Conservation (phyloP, 2,797 vertebrate species). For the Aphelocoma californica region DNA sequence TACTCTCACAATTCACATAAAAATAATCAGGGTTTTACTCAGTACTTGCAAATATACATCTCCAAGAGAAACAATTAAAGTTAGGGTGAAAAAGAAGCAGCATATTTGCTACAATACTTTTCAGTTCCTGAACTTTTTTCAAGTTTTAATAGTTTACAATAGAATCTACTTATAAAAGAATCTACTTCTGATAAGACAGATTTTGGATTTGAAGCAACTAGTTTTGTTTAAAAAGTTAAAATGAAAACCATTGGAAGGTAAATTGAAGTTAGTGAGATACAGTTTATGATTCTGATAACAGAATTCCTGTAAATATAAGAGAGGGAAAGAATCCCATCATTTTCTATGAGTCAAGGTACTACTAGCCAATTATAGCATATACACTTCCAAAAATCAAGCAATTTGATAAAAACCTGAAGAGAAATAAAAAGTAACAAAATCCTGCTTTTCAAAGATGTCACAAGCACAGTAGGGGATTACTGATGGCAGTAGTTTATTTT, state of each 20-base stretch:
- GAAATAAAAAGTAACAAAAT: not conserved
- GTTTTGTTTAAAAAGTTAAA: not conserved
- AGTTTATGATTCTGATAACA: not conserved
- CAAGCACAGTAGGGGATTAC: not conserved
- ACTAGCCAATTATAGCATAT: not conserved
- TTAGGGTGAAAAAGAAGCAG: not conserved
- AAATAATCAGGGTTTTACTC: not conserved
- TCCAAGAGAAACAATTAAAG: not conserved
- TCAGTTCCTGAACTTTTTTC: not conserved
- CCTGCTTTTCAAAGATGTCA: not conserved
- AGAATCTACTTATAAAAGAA: not conserved
- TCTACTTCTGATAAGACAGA: not conserved
- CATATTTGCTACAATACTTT: not conserved
- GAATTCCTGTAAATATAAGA: not conserved
- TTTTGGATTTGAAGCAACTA: not conserved
- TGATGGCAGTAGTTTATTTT: not conserved
- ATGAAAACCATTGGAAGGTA: not conserved
- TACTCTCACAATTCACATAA: not conserved
- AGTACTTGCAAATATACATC: not conserved
- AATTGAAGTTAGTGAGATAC: not conserved
- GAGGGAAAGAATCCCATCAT: fast-evolving
- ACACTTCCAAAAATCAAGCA: not conserved
- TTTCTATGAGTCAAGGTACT: not conserved
- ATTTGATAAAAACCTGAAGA: not conserved
- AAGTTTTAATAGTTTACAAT: not conserved